Conservation (phyloP, 1,140 invertebrate genomes). For the Ganaspis sp. region DNA sequence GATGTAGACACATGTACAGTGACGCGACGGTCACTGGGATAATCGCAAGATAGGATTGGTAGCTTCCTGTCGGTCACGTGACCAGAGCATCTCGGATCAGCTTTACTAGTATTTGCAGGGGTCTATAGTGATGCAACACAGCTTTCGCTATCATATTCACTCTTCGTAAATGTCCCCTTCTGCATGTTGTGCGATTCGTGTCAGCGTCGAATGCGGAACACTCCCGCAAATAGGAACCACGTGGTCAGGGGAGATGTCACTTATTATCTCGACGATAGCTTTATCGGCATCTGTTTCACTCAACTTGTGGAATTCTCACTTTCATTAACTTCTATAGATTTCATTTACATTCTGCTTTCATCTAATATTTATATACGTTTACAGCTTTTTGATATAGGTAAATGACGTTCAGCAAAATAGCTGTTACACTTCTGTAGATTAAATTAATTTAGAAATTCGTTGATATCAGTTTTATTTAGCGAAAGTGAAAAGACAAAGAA, state of each 20-base stretch:
- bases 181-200: constrained; percentile 62
- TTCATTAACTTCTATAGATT: neutral
- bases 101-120: constrained; percentile 50
- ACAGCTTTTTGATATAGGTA: neutral
- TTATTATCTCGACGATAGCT: constrained; percentile 20
- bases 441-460: no score
- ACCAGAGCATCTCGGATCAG: constrained; percentile 63
- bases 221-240: constrained; percentile 50
- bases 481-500: no score
- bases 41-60: constrained; percentile 76
- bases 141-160: constrained; percentile 45
- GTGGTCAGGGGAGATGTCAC: constrained; percentile 26
- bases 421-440: no score
- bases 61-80: constrained; percentile 75
- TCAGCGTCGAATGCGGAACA: constrained; percentile 64
- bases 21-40: constrained; percentile 61
- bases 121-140: constrained; percentile 53
- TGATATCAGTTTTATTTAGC: no score
- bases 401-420: constrained; percentile 37
- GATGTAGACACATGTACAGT: constrained; percentile 64
- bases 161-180: constrained; percentile 51
- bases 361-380: neutral
- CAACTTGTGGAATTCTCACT: constrained; percentile 1
- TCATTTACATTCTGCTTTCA: neutral
- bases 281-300: constrained; percentile 4